phyloP scores from a whole-genome alignment of 2,113 vertebrate species.

The Origma solitaria region DNA sequence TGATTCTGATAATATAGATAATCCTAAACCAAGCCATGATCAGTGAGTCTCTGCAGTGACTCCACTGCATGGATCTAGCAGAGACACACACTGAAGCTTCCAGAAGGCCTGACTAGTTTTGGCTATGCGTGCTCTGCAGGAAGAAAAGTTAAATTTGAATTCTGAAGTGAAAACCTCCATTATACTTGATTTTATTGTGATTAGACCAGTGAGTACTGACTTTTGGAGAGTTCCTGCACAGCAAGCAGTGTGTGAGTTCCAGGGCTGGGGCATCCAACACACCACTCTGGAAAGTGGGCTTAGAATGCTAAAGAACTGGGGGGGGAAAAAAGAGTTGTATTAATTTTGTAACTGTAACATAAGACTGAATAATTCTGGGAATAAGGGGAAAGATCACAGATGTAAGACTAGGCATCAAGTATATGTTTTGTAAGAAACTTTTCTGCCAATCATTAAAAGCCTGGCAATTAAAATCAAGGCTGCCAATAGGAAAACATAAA shows the following conservation, averaged over 20 bases:
- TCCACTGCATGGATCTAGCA: background rate
- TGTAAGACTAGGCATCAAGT: background rate
- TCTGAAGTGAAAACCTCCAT: background rate
- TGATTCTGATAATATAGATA: background rate
- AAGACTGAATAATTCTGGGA: background rate
- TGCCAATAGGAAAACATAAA: background rate
- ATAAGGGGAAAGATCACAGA: background rate
- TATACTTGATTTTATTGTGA: background rate
- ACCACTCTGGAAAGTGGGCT: background rate
- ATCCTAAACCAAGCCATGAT: background rate
- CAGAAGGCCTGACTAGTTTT: background rate
- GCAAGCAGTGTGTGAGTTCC: background rate
- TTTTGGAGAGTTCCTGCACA: background rate
- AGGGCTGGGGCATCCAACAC: background rate
- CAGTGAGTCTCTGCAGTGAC: background rate
- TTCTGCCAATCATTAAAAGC: background rate
- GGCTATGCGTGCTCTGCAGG: background rate
- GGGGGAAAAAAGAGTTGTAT: background rate
- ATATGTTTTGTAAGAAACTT: background rate
- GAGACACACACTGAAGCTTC: background rate
- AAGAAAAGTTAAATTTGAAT: background rate
- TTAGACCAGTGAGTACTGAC: background rate
- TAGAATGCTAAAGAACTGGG: background rate
- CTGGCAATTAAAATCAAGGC: background rate
- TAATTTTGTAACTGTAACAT: background rate